phyloP scores from a whole-genome alignment of 53 echinoderm and acorn worm genomes.

The Patiria pectinifera region DNA sequence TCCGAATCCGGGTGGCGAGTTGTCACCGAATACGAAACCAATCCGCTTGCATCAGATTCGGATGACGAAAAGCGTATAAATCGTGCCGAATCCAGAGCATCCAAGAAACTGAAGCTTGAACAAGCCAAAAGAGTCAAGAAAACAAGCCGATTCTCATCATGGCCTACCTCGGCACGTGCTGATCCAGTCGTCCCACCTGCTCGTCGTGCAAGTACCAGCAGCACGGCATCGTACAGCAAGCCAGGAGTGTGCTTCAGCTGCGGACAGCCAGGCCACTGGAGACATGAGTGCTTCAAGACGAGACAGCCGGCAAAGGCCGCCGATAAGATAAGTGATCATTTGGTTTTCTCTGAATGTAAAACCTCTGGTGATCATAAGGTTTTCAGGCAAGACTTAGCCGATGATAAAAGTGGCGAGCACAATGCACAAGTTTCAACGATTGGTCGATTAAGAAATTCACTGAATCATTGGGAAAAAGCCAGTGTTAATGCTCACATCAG shows the following conservation, averaged over 20 bases:
- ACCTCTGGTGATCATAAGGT: background rate
- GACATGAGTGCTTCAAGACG: background rate
- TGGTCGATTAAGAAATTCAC: background rate
- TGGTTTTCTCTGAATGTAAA: background rate
- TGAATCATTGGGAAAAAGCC: background rate
- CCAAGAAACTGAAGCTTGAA: slow-evolving; percentile 5
- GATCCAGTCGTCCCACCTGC: too few species aligned
- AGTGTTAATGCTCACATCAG: background rate
- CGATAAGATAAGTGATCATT: slow-evolving; percentile 24
- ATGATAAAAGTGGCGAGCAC: background rate
- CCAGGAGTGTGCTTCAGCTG: slow-evolving; percentile 23
- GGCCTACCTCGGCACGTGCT: background rate
- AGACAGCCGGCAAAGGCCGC: background rate
- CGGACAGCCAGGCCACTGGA: slow-evolving; percentile 36
- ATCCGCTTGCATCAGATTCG: background rate
- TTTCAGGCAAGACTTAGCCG: background rate
- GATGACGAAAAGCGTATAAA: slow-evolving; percentile 15
- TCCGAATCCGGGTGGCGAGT: slow-evolving; percentile 4
- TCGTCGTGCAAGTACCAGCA: background rate
- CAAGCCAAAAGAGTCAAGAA: slow-evolving; percentile 8
- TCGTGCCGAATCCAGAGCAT: slow-evolving; percentile 12
- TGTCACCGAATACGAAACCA: background rate
- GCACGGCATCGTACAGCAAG: background rate
- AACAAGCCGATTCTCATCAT: background rate
- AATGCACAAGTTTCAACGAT: background rate